Base-by-base conservation (phyloP, 2,113 vertebrate species). In the Morphnarchus princeps region DNA sequence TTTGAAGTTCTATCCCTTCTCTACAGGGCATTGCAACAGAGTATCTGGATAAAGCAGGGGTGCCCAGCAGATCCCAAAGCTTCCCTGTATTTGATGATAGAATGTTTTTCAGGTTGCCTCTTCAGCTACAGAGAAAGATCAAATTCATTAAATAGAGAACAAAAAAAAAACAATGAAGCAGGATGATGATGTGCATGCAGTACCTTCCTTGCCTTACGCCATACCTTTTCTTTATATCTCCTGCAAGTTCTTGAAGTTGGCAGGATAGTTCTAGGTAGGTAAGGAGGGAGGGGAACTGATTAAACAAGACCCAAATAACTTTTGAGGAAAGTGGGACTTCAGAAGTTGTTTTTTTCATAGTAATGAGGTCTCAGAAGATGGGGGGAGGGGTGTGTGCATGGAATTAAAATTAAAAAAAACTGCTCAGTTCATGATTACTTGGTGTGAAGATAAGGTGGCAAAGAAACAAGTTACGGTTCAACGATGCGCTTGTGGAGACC, bases 401-500 rank as follows among this genome's bases (percentile, higher is more conserved):
- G 31, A 54, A 65, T 82, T 79, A 3, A 49, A 9, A 20, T 80
- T 14, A 12, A 38, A 59, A 55, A 55, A 61, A 25, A 3, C 34
- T 72, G 52, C 29, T 36, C 13, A 3, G n/a, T 77, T 67, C 18
- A 16, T 8, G 21, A 8, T 32, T 52, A 10, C 9, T 26, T 52
- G 59, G 6, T 57, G 36, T 66, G 69, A 55, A 34, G 70, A 57
- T 63, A 34, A 25, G 54, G 22, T 15, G 4, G 21, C 65, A 57
- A 7, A 52, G 55, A 29, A 58, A 9, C 9, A 22, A n/a, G 32
- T 20, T 57, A 4, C 0, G 3, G 24, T 34, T 93, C 20, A 49
- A 12, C 0, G 2, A 2, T 38, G 28, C 10, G 1, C 32, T 57
- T 0, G 0, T 6, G 69, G 69, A 28, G 58, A 36, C 10, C 13